Conservation (phyloP, 2,888 invertebrate species). For the Zele albiditarsus region DNA sequence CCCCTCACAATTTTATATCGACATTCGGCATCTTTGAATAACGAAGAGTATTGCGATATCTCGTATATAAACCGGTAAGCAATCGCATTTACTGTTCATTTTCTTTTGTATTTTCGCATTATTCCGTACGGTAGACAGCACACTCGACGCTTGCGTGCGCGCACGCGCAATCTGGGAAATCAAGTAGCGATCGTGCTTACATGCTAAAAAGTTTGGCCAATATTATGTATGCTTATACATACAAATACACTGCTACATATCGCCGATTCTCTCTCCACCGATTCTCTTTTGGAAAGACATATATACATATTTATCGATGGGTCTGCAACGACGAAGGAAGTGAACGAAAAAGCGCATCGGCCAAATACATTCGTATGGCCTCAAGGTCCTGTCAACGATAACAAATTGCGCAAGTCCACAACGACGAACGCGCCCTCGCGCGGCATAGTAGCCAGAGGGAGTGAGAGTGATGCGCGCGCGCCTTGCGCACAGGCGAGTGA, state of each 20-base stretch:
- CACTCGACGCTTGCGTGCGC: neutral
- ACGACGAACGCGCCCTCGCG: constrained; percentile 48
- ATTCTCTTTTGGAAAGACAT: constrained; percentile 19
- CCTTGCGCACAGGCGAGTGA: constrained; percentile 59
- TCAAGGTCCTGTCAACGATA: constrained; percentile 64
- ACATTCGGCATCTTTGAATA: constrained; percentile 29
- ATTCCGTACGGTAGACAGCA: neutral
- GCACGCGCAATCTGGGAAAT: neutral
- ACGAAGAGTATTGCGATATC: constrained; percentile 22
- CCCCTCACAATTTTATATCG: constrained; percentile 15
- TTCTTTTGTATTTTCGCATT: neutral
- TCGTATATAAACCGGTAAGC: constrained; percentile 10
- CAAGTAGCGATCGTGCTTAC: neutral
- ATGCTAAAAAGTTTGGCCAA: constrained; percentile 39
- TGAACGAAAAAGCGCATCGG: constrained; percentile 43
- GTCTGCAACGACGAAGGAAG: constrained; percentile 21
- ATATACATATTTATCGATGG: constrained; percentile 52
- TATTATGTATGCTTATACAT: constrained; percentile 18
- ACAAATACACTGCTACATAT: neutral
- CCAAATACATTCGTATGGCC: constrained; percentile 44
- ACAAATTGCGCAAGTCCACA: constrained; percentile 68
- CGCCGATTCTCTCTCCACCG: no score
- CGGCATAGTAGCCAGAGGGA: constrained; percentile 34
- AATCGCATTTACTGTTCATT: neutral
- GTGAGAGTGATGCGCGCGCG: constrained; percentile 54